Percentiles rank a stretch among this genome's conserved stretches.
Conservation (phyloP, 1,140 invertebrate species). For the Drosophila murphyi region DNA sequence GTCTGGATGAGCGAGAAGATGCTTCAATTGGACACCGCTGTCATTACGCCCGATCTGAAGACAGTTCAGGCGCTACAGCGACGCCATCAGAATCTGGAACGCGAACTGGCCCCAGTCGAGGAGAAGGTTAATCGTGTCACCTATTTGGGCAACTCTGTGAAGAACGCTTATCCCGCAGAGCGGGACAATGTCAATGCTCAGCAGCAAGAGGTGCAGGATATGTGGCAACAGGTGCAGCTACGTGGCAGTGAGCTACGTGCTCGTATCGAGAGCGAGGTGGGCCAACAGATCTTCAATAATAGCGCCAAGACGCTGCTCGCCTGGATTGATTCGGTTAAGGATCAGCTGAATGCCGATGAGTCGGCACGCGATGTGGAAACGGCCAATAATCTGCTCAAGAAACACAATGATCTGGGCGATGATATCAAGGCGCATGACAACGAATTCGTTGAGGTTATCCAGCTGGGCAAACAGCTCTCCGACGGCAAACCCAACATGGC, state of each 20-base stretch:
- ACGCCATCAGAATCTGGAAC: slow-evolving; percentile 94
- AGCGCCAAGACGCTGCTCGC: slow-evolving; percentile 90
- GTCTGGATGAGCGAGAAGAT: slow-evolving; percentile 98
- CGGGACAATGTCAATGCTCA: slow-evolving; percentile 92
- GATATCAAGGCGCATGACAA: slow-evolving; percentile 93
- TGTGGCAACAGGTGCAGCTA: slow-evolving; percentile 94
- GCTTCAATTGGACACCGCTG: slow-evolving; percentile 91
- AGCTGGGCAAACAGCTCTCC: slow-evolving; percentile 90
- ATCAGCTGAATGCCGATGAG: slow-evolving; percentile 92
- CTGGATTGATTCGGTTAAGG: slow-evolving; percentile 92
- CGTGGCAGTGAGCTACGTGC: slow-evolving; percentile 92
- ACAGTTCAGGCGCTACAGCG: slow-evolving; percentile 96
- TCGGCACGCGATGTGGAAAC: slow-evolving; percentile 94
- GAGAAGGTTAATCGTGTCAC: slow-evolving; percentile 94
- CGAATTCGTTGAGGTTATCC: slow-evolving; percentile 91
- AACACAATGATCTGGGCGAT: slow-evolving; percentile 95
- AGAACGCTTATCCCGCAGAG: slow-evolving; percentile 96
- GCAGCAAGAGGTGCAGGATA: slow-evolving; percentile 93
- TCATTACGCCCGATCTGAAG: slow-evolving; percentile 93
- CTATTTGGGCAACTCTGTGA: slow-evolving; percentile 93
- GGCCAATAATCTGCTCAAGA: slow-evolving; percentile 95
- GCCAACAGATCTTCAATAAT: slow-evolving; percentile 97
- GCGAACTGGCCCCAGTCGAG: slow-evolving; percentile 94
- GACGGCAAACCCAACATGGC: slow-evolving; percentile 88
- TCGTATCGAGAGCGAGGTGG: slow-evolving; percentile 95